phyloP scores from a whole-genome alignment of 2,888 invertebrate genomes.

The Lithophane ornitopus region DNA sequence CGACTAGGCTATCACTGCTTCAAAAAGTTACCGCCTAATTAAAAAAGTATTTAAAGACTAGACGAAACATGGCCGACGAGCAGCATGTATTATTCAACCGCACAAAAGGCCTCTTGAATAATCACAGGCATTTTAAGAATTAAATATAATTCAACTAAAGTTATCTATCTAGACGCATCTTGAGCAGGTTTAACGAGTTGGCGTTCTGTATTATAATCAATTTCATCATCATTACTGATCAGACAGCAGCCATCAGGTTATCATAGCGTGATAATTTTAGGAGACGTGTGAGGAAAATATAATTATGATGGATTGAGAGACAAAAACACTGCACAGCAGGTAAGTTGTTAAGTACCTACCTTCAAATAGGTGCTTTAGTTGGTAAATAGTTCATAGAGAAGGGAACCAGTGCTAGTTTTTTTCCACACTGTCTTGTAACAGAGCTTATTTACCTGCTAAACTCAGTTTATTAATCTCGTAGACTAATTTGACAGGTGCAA shows the following conservation, averaged over 20 bases:
- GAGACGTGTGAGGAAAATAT: background rate
- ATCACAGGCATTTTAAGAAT: conserved; percentile 3
- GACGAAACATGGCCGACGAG: background rate
- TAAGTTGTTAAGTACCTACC: background rate
- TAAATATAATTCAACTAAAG: conserved; percentile 9
- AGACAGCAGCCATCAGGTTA: conserved; percentile 19
- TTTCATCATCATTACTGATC: conserved; percentile 37
- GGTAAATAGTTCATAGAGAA: too few species aligned
- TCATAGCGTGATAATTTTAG: conserved; percentile 11
- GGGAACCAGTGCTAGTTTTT: background rate
- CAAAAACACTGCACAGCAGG: background rate
- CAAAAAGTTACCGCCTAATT: background rate
- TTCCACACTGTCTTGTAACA: background rate
- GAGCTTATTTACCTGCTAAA: too few species aligned
- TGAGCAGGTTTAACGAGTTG: conserved; percentile 40
- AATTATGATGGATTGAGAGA: background rate
- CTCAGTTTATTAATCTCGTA: too few species aligned
- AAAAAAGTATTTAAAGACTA: background rate
- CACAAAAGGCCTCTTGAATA: conserved; percentile 41
- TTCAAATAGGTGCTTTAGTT: background rate
- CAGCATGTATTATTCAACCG: conserved; percentile 39
- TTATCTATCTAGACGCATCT: conserved; percentile 34
- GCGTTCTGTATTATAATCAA: conserved; percentile 25
- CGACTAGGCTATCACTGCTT: too few species aligned
- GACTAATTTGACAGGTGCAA: too few species aligned